phyloP scores from a whole-genome alignment of 1,140 invertebrate species.

The Steinernema feltiae region DNA sequence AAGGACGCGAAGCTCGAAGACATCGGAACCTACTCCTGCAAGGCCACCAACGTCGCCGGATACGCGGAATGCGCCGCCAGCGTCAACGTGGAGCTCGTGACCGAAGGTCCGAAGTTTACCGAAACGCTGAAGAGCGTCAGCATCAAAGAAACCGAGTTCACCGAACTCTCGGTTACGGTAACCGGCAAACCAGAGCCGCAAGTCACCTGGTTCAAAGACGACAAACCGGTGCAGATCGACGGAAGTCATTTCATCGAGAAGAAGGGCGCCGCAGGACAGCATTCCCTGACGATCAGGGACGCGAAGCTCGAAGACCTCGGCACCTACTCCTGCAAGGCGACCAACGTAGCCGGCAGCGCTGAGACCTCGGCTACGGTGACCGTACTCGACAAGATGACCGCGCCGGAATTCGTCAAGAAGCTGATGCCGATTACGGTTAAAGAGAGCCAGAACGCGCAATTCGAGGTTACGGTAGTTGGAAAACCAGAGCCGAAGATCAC shows the following conservation, averaged over 20 bases:
- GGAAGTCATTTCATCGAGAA: conserved; percentile 62
- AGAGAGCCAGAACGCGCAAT: conserved; percentile 71
- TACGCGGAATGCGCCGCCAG: conserved; percentile 27
- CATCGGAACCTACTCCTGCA: conserved; percentile 42
- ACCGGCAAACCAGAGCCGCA: conserved; percentile 68
- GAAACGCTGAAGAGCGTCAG: conserved; percentile 54
- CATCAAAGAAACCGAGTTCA: conserved; percentile 38
- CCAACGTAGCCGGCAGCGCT: conserved; percentile 26
- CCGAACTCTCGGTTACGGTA: conserved; percentile 60
- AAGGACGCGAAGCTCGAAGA: conserved; percentile 49
- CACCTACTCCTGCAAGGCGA: conserved; percentile 35
- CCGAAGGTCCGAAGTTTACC: conserved; percentile 34
- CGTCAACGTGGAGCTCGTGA: conserved; percentile 38
- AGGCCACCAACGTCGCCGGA: conserved; percentile 45
- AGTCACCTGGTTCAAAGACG: conserved; percentile 80
- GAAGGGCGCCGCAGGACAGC: conserved; percentile 57
- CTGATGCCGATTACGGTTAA: conserved; percentile 58
- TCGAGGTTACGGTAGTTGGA: conserved; percentile 72
- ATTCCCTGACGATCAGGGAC: conserved; percentile 34
- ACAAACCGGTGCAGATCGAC: conserved; percentile 67
- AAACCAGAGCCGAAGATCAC: conserved; percentile 75
- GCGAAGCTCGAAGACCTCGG: conserved; percentile 29
- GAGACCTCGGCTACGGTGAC: neutral
- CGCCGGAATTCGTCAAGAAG: conserved; percentile 44
- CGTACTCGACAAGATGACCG: neutral